These are phyloP conservation scores for Phenganax marumi DNA, from an alignment of 92 coral and sea anemone species.

Conservation along the genomic window DNA sequence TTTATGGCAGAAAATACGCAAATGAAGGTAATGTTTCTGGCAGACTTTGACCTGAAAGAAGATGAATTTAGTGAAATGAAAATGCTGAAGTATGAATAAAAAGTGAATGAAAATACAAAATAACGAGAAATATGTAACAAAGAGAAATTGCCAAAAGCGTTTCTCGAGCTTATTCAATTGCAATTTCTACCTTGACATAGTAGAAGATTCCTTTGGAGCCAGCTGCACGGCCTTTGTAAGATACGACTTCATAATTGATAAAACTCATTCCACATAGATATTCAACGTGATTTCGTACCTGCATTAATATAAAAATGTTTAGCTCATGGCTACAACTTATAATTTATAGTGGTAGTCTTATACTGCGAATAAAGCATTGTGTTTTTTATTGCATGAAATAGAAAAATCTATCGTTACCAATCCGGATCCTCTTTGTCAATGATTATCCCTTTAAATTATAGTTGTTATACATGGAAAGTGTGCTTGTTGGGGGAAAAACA, in stretches of 20 bases:
- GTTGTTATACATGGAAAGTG: too few relatives aligned
- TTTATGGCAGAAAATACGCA: constrained; percentile 31
- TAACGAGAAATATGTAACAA: neutral
- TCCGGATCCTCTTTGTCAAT: too few relatives aligned
- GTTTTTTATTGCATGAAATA: neutral
- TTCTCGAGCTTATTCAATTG: neutral
- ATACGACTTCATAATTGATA: constrained; percentile 27
- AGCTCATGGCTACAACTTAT: neutral
- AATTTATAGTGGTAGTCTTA: neutral
- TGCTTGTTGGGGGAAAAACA: neutral
- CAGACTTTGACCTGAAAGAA: constrained; percentile 39
- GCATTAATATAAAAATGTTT: neutral
- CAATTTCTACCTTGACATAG: constrained; percentile 17
- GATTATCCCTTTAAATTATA: too few relatives aligned
- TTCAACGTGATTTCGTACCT: constrained; percentile 30
- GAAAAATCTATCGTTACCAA: too few relatives aligned
- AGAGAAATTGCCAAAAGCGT: neutral
- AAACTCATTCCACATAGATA: constrained; percentile 31
- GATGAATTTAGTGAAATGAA: neutral
- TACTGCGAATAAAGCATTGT: neutral
- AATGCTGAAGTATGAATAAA: neutral
- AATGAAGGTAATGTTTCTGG: constrained; percentile 28
- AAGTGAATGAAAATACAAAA: neutral
- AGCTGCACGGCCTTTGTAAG: constrained; percentile 33
- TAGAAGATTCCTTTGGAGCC: constrained; percentile 26